phyloP scores from a whole-genome alignment of 2,888 invertebrate genomes.

The Andrena marginata region DNA sequence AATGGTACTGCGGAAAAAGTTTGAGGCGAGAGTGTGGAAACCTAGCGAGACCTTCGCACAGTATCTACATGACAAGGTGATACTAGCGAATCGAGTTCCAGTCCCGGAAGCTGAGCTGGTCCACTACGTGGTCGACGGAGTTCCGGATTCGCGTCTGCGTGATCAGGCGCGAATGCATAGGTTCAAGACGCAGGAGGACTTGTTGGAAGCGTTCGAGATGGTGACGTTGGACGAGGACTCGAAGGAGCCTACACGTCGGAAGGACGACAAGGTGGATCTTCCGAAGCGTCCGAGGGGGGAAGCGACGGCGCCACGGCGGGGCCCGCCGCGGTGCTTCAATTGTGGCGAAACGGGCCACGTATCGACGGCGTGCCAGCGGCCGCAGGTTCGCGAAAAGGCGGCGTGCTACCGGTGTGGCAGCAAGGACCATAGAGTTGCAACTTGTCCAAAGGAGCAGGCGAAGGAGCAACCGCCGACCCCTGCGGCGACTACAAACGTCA shows the following conservation, averaged over 20 bases:
- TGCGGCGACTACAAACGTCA: no score
- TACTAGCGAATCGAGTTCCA: conserved; percentile 3
- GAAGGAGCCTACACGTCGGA: neutral
- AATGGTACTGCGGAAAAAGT: neutral
- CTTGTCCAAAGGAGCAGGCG: no score
- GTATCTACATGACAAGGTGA: conserved; percentile 12
- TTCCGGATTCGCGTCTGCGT: neutral
- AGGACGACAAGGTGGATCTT: no score
- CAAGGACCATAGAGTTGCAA: no score
- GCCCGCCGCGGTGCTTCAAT: no score
- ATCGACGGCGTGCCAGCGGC: no score
- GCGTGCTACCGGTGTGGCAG: no score
- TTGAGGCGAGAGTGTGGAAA: conserved; percentile 2
- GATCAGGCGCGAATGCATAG: neutral
- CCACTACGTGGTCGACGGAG: neutral
- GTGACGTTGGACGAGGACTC: neutral
- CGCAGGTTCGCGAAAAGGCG: no score
- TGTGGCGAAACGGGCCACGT: no score
- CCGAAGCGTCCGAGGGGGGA: no score
- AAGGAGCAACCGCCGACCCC: no score
- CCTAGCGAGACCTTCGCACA: neutral
- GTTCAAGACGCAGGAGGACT: neutral
- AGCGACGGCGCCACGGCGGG: no score
- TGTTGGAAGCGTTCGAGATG: neutral
- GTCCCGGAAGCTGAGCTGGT: neutral